Conservation (phyloP, 2,888 invertebrate species). For the Allolobophora icterica region DNA sequence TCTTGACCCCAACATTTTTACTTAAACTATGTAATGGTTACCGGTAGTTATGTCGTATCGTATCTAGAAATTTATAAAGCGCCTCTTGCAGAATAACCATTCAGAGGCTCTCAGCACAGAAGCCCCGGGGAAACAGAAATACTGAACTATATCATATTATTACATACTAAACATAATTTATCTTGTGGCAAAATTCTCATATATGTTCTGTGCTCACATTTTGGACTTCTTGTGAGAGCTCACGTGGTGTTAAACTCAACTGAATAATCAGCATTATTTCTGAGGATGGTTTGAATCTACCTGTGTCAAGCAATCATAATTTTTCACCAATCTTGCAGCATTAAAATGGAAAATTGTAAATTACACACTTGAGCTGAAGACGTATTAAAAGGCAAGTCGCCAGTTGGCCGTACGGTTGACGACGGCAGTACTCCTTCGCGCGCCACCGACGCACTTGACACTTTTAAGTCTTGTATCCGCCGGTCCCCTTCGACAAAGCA, state of each 20-base stretch:
- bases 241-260: background rate
- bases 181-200: too few species aligned
- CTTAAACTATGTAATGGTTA: too few species aligned
- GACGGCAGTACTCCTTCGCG: background rate
- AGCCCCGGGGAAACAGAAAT: too few species aligned
- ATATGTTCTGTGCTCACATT: too few species aligned
- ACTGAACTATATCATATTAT: background rate
- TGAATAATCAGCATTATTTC: background rate
- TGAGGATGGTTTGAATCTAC: background rate
- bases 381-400: background rate
- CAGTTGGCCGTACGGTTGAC: background rate
- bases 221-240: background rate
- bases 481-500: background rate
- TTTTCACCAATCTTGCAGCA: background rate
- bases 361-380: background rate
- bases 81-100: too few species aligned
- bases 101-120: too few species aligned
- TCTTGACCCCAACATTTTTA: too few species aligned
- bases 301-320: background rate
- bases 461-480: background rate
- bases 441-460: background rate
- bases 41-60: too few species aligned
- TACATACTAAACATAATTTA: background rate
- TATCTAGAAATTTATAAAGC: too few species aligned
- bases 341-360: background rate